Evolutionary conservation across 2,888 invertebrate species (phyloP).

Genomic region (Orthosia gothica): DNA sequence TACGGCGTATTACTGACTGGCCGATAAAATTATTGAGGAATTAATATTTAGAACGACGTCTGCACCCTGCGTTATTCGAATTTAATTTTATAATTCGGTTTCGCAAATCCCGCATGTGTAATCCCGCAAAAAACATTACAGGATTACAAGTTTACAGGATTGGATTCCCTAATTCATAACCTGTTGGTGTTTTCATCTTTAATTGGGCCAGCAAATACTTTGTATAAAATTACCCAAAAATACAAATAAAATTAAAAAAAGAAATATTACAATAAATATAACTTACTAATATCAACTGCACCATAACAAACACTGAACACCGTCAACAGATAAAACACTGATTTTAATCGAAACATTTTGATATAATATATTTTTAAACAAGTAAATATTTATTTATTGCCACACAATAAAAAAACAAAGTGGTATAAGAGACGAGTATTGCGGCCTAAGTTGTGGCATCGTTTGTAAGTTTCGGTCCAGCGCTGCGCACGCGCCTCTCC

Average conservation of each 20-base stretch:
- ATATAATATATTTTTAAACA: neutral
- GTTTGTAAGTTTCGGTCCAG: conserved; percentile 64
- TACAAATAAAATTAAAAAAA: neutral
- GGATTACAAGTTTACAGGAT: too few relatives aligned
- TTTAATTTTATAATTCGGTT: too few relatives aligned
- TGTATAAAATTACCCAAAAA: neutral
- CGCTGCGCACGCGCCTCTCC: conserved; percentile 51
- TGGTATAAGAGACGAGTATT: conserved; percentile 62
- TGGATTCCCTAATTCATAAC: too few relatives aligned
- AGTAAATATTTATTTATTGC: conserved; percentile 1
- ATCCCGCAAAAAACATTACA: too few relatives aligned
- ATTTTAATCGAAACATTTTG: conserved; percentile 51
- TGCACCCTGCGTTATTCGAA: too few relatives aligned
- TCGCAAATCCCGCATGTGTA: too few relatives aligned
- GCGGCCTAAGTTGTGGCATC: conserved; percentile 63
- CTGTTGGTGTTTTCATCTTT: too few relatives aligned
- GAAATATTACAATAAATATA: neutral
- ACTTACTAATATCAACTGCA: conserved; percentile 82
- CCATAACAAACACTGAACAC: conserved; percentile 73
- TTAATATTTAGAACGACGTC: too few relatives aligned
- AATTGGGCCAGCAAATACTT: neutral
- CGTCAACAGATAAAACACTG: conserved; percentile 68
- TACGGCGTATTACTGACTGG: too few relatives aligned
- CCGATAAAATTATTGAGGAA: too few relatives aligned
- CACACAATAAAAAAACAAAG: conserved; percentile 12